A percentile compares a stretch with the other conserved stretches of the same genome.
phyloP scores from a whole-genome alignment of 37 sponge, comb jelly and placozoan species.

The Mnemiopsis leidyi region DNA sequence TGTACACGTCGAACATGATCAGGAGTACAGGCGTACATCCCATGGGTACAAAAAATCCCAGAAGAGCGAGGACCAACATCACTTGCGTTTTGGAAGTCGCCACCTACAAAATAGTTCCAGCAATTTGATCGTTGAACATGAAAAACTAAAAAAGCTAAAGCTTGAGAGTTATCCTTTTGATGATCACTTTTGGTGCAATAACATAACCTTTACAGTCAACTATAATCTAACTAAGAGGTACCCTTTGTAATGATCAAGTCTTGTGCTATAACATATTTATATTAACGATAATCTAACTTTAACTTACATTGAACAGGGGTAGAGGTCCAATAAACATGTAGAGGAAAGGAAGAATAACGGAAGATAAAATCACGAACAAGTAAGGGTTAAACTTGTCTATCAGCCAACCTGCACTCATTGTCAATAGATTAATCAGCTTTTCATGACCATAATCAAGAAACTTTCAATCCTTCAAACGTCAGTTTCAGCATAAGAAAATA shows the following conservation, averaged over 20 bases:
- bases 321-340: constrained; percentile 58
- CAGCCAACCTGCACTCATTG: constrained; percentile 15
- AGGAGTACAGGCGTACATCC: constrained; percentile 55
- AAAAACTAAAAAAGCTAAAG: too few relatives aligned
- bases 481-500: background rate
- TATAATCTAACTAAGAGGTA: too few relatives aligned
- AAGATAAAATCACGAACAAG: constrained; percentile 10
- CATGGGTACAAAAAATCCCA: constrained; percentile 56
- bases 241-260: too few relatives aligned
- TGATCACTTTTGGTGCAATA: too few relatives aligned
- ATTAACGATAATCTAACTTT: too few relatives aligned
- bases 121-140: too few relatives aligned
- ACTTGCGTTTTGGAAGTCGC: constrained; percentile 28
- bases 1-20: constrained; percentile 63
- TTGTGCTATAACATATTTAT: too few relatives aligned
- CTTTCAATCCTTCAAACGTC: background rate
- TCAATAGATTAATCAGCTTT: background rate
- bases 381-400: constrained; percentile 53
- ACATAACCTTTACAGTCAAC: too few relatives aligned
- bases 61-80: constrained; percentile 27
- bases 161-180: too few relatives aligned
- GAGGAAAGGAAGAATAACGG: constrained; percentile 35
- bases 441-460: background rate
- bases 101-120: background rate
- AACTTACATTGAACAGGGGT: background rate